Conservation (phyloP, 2,797 vertebrate species). For the Pseudochirops corinnae region DNA sequence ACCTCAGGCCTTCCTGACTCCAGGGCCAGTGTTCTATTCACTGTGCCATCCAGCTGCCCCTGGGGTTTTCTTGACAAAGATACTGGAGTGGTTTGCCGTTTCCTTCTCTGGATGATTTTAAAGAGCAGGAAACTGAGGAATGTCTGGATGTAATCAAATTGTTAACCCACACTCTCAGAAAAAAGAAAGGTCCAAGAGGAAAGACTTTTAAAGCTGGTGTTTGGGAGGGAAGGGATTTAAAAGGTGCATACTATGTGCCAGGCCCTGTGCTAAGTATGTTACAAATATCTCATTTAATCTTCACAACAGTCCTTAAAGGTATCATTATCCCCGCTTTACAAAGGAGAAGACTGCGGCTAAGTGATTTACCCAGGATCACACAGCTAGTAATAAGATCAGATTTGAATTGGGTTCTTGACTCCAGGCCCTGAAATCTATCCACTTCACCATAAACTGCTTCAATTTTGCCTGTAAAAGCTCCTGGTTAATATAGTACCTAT, state of each 20-base stretch:
- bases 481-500: neutral
- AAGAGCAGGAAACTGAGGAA: neutral
- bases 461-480: neutral
- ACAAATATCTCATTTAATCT: neutral
- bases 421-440: neutral
- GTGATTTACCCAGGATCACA: neutral
- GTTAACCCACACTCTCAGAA: neutral
- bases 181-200: neutral
- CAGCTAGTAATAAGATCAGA: neutral
- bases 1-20: too few species aligned
- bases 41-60: too few species aligned
- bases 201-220: neutral
- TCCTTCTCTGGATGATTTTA: neutral
- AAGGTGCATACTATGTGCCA: neutral
- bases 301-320: neutral
- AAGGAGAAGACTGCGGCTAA: neutral
- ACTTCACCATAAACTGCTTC: neutral
- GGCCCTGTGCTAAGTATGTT: neutral
- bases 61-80: neutral
- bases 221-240: neutral
- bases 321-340: neutral
- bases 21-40: too few species aligned
- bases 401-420: neutral
- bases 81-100: neutral
- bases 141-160: neutral